These are phyloP conservation scores for Melitaea athalia DNA, from an alignment of 2,888 invertebrate genomes.

Conservation along the genomic window DNA sequence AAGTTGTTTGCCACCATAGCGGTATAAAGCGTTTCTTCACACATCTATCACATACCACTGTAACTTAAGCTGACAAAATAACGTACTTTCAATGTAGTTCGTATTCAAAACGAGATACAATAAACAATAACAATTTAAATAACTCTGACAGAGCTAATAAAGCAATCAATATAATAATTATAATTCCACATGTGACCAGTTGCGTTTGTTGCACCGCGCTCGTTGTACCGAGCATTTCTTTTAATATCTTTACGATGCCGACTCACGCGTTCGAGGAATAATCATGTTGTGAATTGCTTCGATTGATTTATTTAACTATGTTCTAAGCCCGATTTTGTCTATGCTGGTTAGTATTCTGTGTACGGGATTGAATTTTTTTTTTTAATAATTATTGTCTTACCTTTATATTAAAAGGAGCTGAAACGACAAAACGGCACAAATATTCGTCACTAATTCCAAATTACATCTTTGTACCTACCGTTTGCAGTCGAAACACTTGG, in stretches of 20 bases:
- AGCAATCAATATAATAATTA: slow-evolving; percentile 58
- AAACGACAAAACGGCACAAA: too few relatives aligned
- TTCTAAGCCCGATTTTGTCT: not conserved
- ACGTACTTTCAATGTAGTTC: not conserved
- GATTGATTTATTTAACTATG: slow-evolving; percentile 3
- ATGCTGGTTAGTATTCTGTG: too few relatives aligned
- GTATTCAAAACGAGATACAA: slow-evolving; percentile 33
- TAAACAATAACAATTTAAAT: slow-evolving; percentile 45
- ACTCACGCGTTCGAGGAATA: slow-evolving; percentile 59
- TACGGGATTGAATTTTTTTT: too few relatives aligned
- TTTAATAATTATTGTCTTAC: too few relatives aligned
- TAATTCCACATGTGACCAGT: slow-evolving; percentile 54
- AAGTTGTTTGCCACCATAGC: too few relatives aligned
- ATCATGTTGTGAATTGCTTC: slow-evolving; percentile 41
- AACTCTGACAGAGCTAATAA: slow-evolving; percentile 51
- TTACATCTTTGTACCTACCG: too few relatives aligned
- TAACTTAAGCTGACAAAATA: not conserved
- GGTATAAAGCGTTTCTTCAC: too few relatives aligned
- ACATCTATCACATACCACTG: too few relatives aligned
- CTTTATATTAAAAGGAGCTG: too few relatives aligned
- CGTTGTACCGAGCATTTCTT: slow-evolving; percentile 62
- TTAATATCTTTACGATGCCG: slow-evolving; percentile 71
- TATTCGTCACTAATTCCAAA: too few relatives aligned
- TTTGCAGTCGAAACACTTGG: too few relatives aligned
- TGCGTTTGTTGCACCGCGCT: slow-evolving; percentile 44